Base-by-base conservation (phyloP, 30 jellyfish, hydroid and myxozoan genomes). In the Cassiopea xamachana region DNA sequence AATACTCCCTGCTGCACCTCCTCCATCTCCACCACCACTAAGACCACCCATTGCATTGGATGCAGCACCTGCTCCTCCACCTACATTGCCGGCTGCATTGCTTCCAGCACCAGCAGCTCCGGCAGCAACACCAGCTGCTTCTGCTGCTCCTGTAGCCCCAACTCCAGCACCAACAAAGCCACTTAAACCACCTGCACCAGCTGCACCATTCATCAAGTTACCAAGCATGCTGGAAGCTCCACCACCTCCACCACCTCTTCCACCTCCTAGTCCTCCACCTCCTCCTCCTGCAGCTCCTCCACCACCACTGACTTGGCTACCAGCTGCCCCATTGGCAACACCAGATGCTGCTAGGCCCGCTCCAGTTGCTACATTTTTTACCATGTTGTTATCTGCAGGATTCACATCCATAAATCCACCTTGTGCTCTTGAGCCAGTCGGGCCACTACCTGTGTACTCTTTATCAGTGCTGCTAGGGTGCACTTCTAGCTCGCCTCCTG, bases 381-480 rank as follows among this genome's bases (percentile, higher is more conserved):
- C 95, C 95, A 88, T 88, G 12, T 50, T 50, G 39, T 89, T 89
- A n/a, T 79, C 83, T 43, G 90, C 90, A 10, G 92, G 96, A 75
- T 82, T 82, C 7, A 91, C 97, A 70, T 91, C 97, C 89, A 84
- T 84, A 80, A 81, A 91, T n/a, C 93, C 93, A 14, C 95, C 95
- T 67, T 94, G 98, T 1, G 95, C 90, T 46, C 94, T 76, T 27
- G 99, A 95, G 16, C 99, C 99, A 47, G 91, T 75, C 2, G 99
- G 99, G 3, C 99, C 99, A 88, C 87, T 92, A 12, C 99, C 99
- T 60, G 99, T 91, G 69, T 95, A 95, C 67, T 95, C 97, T 1
- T 92, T 46, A 85, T 91, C 99, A 1, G 94, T 90, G 81, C 86
- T 91, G 27, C 83, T 80, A 5, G 94, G 62, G 48, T 82, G 96